Evolutionary conservation across 2,797 vertebrate species (phyloP).

Genomic region (Jordanella pulchra): DNA sequence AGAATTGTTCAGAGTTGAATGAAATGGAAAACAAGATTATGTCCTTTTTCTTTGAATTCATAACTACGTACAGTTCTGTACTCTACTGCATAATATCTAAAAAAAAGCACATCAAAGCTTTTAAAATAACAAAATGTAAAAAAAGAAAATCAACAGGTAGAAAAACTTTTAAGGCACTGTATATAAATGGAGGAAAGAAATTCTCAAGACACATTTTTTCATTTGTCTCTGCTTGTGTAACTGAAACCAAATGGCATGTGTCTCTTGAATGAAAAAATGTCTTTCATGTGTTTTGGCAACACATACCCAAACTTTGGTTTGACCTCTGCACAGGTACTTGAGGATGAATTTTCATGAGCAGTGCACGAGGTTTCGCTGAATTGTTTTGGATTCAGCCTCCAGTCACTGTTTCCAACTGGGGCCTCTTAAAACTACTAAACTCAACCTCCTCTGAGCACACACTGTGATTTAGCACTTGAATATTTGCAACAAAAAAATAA

Average conservation of each 20-base stretch:
- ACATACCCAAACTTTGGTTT: conserved; percentile 67
- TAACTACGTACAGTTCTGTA: neutral
- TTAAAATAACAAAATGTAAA: neutral
- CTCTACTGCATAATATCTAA: neutral
- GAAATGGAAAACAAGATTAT: too few relatives aligned
- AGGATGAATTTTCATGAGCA: conserved; percentile 79
- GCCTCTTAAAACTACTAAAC: conserved; percentile 76
- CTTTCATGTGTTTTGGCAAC: conserved; percentile 74
- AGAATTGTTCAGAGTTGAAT: neutral
- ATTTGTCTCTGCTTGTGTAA: conserved; percentile 49
- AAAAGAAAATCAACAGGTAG: neutral
- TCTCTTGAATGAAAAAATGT: conserved; percentile 51
- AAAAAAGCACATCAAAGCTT: neutral
- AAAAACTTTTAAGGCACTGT: neutral
- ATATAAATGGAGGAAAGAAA: conserved; percentile 16
- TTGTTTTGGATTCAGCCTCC: conserved; percentile 64
- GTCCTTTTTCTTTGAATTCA: neutral
- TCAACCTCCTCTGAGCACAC: conserved; percentile 64
- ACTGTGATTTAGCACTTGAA: conserved; percentile 76
- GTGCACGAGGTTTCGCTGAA: conserved; percentile 29
- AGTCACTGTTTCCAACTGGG: conserved; percentile 72
- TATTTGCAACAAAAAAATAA: conserved; percentile 74
- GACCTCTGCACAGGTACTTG: conserved; percentile 76
- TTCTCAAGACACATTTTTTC: conserved; percentile 37
- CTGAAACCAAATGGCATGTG: conserved; percentile 65